These are phyloP conservation scores for Ophion slaviceki DNA, from an alignment of 2,888 invertebrate species.

Conservation along the genomic window DNA sequence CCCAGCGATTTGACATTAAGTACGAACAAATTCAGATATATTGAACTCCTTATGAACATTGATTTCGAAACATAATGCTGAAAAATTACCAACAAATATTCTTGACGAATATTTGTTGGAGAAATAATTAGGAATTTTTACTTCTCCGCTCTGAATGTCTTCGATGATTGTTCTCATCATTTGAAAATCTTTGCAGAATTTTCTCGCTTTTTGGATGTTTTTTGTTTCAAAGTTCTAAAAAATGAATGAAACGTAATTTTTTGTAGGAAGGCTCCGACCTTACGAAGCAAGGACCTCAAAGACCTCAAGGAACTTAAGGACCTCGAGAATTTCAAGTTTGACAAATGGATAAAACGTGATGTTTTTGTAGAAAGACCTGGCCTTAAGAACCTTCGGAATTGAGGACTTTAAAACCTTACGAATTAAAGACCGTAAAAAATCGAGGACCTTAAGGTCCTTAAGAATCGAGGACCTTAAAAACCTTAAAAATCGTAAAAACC, in stretches of 20 bases:
- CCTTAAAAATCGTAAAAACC: too few relatives aligned
- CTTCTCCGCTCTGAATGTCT: background rate
- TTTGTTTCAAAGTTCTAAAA: background rate
- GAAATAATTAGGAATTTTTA: background rate
- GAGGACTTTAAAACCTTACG: too few relatives aligned
- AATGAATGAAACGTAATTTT: background rate
- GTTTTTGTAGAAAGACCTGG: too few relatives aligned
- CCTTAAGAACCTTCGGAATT: too few relatives aligned
- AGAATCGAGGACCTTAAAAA: too few relatives aligned
- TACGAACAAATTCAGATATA: background rate
- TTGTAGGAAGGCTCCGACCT: background rate
- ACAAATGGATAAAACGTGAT: too few relatives aligned
- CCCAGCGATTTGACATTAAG: background rate
- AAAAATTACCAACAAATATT: background rate
- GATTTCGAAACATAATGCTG: too few relatives aligned
- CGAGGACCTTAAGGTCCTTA: too few relatives aligned
- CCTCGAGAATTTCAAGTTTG: background rate
- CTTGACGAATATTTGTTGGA: background rate
- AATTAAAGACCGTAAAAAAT: too few relatives aligned
- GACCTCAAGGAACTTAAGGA: background rate
- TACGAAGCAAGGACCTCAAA: background rate
- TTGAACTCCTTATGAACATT: too few relatives aligned
- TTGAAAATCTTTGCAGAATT: background rate
- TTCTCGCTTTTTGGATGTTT: background rate
- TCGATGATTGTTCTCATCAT: background rate